A percentile compares a stretch with the other conserved stretches of the same genome.
These are phyloP conservation scores for Tachycineta bicolor DNA, from an alignment of 2,113 vertebrate species.

Conservation along the genomic window DNA sequence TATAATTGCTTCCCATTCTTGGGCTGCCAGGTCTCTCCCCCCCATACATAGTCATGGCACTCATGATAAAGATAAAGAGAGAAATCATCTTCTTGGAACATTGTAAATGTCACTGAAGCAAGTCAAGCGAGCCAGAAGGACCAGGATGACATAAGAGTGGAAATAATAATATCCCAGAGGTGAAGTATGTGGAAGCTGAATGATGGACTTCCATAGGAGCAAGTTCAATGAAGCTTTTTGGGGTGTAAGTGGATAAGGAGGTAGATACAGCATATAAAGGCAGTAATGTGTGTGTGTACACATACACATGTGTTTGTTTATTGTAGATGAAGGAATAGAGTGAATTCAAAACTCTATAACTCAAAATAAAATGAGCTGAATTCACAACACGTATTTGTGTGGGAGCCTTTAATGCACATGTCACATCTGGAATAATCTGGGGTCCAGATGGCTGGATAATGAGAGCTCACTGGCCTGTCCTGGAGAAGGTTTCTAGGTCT, in stretches of 20 bases:
- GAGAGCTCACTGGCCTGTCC: constrained; percentile 45
- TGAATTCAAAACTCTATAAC: constrained; percentile 13
- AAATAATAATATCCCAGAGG: background rate
- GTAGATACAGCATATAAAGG: background rate
- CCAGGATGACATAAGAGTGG: background rate
- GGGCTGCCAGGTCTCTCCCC: background rate
- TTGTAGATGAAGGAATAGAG: constrained; percentile 29
- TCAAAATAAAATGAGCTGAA: constrained; percentile 48
- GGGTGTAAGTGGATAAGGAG: background rate
- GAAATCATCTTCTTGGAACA: background rate
- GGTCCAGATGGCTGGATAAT: constrained; percentile 53
- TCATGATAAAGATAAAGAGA: background rate
- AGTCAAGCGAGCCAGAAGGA: background rate
- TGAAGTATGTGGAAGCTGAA: background rate
- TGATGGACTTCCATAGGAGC: background rate
- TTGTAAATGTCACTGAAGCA: background rate
- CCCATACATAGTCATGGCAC: background rate
- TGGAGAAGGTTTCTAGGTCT: constrained; percentile 15
- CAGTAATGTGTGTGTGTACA: background rate
- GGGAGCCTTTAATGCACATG: constrained; percentile 49
- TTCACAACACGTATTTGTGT: constrained; percentile 57
- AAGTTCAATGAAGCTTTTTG: background rate
- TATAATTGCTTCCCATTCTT: constrained; percentile 34
- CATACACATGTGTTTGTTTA: constrained; percentile 20
- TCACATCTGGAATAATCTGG: constrained; percentile 51